A percentile compares a stretch with the other conserved stretches of the same genome.
phyloP scores from a whole-genome alignment of 2,797 vertebrate genomes.

The Chloroceryle inda region DNA sequence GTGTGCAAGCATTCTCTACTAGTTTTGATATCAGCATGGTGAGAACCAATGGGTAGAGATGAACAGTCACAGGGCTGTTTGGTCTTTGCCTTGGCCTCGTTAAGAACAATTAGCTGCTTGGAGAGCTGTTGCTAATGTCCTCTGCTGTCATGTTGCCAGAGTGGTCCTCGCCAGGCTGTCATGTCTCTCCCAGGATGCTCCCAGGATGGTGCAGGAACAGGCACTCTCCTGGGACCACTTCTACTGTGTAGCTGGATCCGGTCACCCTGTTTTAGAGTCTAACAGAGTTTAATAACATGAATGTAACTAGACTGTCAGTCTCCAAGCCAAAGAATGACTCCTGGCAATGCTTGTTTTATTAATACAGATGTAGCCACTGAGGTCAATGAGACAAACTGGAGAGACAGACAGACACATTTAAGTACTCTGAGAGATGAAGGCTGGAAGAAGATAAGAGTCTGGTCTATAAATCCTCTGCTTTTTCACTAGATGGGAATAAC shows the following conservation, averaged over 20 bases:
- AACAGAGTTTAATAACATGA: not conserved
- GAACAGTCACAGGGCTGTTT: not conserved
- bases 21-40: not conserved
- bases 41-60: not conserved
- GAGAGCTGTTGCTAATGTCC: not conserved
- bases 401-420: not conserved
- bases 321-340: not conserved
- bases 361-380: not conserved
- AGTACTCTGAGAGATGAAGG: not conserved
- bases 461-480: not conserved
- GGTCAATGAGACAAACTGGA: not conserved
- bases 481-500: not conserved
- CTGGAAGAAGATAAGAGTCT: constrained; percentile 1
- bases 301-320: not conserved
- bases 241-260: not conserved
- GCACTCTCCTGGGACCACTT: not conserved
- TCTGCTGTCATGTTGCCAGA: not conserved
- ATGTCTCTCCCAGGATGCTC: not conserved
- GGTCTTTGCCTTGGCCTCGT: not conserved
- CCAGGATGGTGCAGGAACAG: not conserved
- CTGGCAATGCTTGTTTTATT: not conserved
- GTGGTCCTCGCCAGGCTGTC: not conserved
- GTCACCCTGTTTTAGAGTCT: not conserved
- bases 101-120: not conserved
- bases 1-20: not conserved